Evolutionary conservation across 1,140 invertebrate genomes (phyloP).

Genomic region (Zaprionus africanus): DNA sequence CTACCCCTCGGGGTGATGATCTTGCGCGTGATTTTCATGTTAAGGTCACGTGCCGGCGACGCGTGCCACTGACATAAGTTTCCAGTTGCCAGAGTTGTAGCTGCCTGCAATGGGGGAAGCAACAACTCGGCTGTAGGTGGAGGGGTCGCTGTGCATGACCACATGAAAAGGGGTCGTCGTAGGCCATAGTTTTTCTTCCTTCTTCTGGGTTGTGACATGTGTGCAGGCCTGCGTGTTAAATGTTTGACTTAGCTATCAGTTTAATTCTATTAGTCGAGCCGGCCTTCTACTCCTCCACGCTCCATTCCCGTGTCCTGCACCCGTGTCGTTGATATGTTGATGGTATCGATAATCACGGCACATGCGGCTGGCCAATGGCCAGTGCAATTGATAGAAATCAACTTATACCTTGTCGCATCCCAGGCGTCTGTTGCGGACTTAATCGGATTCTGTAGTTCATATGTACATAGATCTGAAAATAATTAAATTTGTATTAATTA

Average conservation of each 20-base stretch:
- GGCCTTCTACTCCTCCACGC: neutral
- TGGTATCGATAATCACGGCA: constrained; percentile 36
- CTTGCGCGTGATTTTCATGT: constrained; percentile 80
- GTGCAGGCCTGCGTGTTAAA: constrained; percentile 55
- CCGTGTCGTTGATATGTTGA: constrained; percentile 41
- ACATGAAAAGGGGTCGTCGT: constrained; percentile 53
- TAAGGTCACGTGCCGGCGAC: constrained; percentile 73
- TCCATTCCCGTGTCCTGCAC: constrained; percentile 24
- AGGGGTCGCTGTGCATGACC: constrained; percentile 35
- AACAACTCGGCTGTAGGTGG: neutral
- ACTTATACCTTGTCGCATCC: neutral
- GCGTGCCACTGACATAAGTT: constrained; percentile 80
- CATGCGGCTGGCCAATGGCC: neutral
- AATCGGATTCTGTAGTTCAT: neutral
- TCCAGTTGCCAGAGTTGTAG: constrained; percentile 56
- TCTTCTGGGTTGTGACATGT: constrained; percentile 46
- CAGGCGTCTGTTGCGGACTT: neutral
- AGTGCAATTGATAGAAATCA: constrained; percentile 1
- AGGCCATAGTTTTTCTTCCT: neutral
- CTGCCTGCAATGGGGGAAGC: neutral
- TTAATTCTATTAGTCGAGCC: constrained; percentile 73
- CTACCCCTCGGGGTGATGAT: constrained; percentile 36
- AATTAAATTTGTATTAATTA: neutral
- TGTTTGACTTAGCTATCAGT: constrained; percentile 77
- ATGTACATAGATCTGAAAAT: neutral